Evolutionary conservation across 2,888 invertebrate species (phyloP), one percentile per base, ranked within the genome.

Genomic region (Eueremaeus valkanovi): DNA sequence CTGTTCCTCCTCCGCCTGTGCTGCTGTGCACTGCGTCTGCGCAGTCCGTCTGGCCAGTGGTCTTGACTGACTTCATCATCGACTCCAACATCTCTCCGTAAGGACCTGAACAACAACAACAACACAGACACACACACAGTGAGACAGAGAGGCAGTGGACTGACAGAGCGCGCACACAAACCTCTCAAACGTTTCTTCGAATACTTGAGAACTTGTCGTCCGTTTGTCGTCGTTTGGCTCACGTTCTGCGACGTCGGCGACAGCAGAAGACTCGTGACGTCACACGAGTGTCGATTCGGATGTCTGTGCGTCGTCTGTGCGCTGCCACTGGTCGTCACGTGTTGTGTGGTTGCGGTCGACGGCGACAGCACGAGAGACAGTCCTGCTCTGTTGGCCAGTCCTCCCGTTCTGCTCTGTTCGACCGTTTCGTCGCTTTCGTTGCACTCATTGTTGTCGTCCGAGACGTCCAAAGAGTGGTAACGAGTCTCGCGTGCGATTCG

Each of bases 81-180:
- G 74, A 74, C 29, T 79, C 79, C 42, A 79, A 75, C 78, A 79
- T 78, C 66, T 79, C 79, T 63, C 79, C 79, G 72, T 78, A 79
- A 42, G 79, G 79, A 63, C 79, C 79, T 73, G 18, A 31, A 31
- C 2, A 79, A 42, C 78, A 78, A 63, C 79, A 78, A 70, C 5
- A 31, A 31, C 2, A 2, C 9, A 16, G 33, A 29, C 63, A 36
- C 6, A 36, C 36, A 36, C 6, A 36, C 36, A 36, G 36, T 16
- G 2, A 16, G 45, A 45, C 3, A 6, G 45, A 45, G 9, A n/a
- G n/a, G 16, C 29, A 61, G 8, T 61, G 16, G 16, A 45, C 45
- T n/a, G 33, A 61, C 61, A 24, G 13, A 29, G n/a, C 9, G 58
- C 9, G 6, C 6, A 58, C 29, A 27, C 33, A 40, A 18, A 66